Evolutionary conservation across 2,888 invertebrate species (phyloP), one percentile per base, ranked within the genome.

Genomic region (Diachrysia chrysitis): DNA sequence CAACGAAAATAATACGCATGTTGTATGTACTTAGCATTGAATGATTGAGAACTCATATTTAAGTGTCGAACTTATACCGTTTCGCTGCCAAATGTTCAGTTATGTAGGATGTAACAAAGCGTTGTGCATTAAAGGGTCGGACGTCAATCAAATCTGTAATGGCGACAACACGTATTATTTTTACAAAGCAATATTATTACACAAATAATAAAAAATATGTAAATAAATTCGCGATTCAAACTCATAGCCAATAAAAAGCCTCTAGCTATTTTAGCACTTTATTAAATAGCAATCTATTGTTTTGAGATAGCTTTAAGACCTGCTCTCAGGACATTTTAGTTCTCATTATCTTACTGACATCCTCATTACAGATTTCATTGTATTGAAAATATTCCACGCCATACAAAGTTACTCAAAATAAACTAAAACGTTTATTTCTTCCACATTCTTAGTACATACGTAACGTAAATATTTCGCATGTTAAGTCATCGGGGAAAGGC

Each of bases 401-500:
- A 16, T 4, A n/a, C 42, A 42, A 42, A 42, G 42, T 16, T 5
- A 42, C n/a, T n/a, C 42, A 42, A 42, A 42, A 42, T 42, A n/a
- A 42, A 42, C 42, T 42, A 42, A 42, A 42, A 42, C n/a, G n/a
- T 42, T 51, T 51, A 2, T 16, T 60, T 25, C 61, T 60, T 61
- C 23, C 37, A 23, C 54, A 56, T 48, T 54, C 12, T 64, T 1
- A 59, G 16, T 42, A 25, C 58, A 60, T 29, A 54, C 58, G 59
- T 58, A 21, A 35, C 9, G 51, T 63, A 73, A 82, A 82, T 79
- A 73, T 75, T 82, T 78, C 17, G 64, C 29, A 60, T 63, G 66
- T 76, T 74, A 71, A 63, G 35, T 83, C 71, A 74, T 25, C 54
- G 62, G 79, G 60, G 82, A 83, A 82, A 86, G 83, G 76, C 78